These are phyloP conservation scores for Trididemnum miniatum DNA, from an alignment of 23 tunicate species.

Conservation along the genomic window DNA sequence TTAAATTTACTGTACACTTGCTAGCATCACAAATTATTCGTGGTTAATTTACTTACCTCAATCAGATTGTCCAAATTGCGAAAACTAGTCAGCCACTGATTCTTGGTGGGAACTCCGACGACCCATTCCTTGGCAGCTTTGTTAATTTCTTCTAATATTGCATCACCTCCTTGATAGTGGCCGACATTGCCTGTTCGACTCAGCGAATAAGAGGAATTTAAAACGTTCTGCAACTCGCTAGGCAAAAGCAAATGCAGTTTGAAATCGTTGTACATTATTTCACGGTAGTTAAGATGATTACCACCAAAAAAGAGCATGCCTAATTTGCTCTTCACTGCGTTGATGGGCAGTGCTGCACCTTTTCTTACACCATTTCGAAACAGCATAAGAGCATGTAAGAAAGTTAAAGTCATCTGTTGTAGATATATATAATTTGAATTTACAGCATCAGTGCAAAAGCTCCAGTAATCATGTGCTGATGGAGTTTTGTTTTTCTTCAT, in stretches of 20 bases:
- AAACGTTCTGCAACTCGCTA: neutral
- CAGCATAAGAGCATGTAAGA: neutral
- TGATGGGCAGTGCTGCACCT: neutral
- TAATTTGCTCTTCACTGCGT: neutral
- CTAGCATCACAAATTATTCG: no score
- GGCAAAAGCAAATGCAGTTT: neutral
- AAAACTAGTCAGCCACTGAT: no score
- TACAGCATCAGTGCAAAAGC: neutral
- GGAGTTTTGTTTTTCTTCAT: neutral
- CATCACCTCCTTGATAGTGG: neutral
- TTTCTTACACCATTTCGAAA: neutral
- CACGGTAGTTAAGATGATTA: neutral
- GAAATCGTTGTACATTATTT: neutral
- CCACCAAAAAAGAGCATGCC: neutral
- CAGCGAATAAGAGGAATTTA: neutral
- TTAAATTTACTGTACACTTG: no score
- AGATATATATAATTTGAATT: neutral
- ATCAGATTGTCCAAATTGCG: no score
- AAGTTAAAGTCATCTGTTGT: neutral
- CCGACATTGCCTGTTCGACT: neutral
- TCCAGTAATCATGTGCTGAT: neutral
- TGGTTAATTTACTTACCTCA: no score
- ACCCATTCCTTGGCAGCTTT: neutral
- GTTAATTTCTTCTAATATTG: neutral
- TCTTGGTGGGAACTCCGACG: no score